Conservation (phyloP, 2,113 vertebrate species). For the Carassius carassius region DNA sequence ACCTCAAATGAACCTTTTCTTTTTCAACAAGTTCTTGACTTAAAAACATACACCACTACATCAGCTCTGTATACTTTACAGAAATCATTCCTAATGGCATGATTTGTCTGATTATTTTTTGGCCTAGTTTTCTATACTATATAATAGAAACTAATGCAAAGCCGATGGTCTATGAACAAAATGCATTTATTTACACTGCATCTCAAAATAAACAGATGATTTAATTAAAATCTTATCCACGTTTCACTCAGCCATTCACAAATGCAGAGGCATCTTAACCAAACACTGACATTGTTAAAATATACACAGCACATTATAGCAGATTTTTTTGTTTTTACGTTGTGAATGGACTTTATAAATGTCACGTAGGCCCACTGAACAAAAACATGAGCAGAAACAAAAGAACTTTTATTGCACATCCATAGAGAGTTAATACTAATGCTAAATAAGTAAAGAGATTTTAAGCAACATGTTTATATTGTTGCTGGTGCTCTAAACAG, state of each 20-base stretch:
- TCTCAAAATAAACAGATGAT: slow-evolving; percentile 65
- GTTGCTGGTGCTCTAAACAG: not conserved
- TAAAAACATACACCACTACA: not conserved
- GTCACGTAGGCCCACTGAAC: not conserved
- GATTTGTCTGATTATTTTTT: not conserved
- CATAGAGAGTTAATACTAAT: not conserved
- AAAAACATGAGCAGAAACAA: not conserved
- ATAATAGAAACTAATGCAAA: slow-evolving; percentile 28
- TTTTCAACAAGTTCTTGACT: not conserved
- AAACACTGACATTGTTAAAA: slow-evolving; percentile 65
- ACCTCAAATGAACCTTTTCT: slow-evolving; percentile 7
- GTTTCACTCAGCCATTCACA: slow-evolving; percentile 36
- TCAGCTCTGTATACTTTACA: not conserved
- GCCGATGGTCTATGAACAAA: slow-evolving; percentile 29
- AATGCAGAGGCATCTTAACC: slow-evolving; percentile 54
- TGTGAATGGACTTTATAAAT: not conserved
- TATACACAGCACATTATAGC: slow-evolving; percentile 46
- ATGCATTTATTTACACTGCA: slow-evolving; percentile 63
- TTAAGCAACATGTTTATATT: not conserved
- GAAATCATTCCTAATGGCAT: not conserved
- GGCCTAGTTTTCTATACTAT: not conserved
- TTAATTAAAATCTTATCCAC: slow-evolving; percentile 66
- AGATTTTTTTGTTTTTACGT: not conserved
- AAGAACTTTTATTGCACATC: not conserved
- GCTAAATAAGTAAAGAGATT: not conserved